Conservation (phyloP, 1,140 invertebrate genomes). For the Aphidius ervi region DNA sequence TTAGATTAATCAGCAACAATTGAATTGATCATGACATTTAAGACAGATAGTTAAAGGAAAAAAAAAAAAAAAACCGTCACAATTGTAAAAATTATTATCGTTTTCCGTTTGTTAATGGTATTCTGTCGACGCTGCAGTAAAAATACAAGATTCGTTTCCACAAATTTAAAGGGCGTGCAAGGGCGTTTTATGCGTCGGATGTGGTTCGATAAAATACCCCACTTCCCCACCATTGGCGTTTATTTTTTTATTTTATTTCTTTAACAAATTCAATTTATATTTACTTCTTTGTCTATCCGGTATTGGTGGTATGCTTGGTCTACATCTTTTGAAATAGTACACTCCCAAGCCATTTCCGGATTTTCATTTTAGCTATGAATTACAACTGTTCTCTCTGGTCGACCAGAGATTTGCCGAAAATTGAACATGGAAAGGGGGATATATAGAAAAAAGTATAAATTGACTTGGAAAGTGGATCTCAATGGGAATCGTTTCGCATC, state of each 20-base stretch:
- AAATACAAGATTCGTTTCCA: constrained; percentile 19
- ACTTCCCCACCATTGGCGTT: constrained; percentile 8
- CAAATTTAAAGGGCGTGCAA: constrained; percentile 51
- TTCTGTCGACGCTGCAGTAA: constrained; percentile 27
- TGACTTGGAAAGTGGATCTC: constrained; percentile 17
- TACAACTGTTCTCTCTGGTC: constrained; percentile 18
- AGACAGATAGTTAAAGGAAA: too few species aligned
- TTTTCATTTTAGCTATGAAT: constrained; percentile 28
- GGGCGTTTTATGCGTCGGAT: constrained; percentile 46
- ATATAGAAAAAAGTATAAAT: constrained; percentile 14
- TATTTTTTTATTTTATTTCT: too few species aligned
- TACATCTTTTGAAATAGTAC: constrained; percentile 36
- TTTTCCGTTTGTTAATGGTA: constrained; percentile 48
- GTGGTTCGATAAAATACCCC: constrained; percentile 26
- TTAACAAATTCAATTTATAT: constrained; percentile 47
- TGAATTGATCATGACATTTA: too few species aligned
- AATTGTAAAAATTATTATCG: constrained; percentile 43
- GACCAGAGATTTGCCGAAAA: constrained; percentile 12
- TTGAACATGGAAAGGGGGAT: neutral
- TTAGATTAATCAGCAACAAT: too few species aligned
- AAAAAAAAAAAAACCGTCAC: neutral
- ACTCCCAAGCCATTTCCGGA: constrained; percentile 21
- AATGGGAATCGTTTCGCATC: constrained; percentile 16
- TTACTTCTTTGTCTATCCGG: constrained; percentile 24
- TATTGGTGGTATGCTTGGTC: constrained; percentile 30